Evolutionary conservation across 1,140 invertebrate genomes (phyloP).

Genomic region (Macrobrachium nipponense): DNA sequence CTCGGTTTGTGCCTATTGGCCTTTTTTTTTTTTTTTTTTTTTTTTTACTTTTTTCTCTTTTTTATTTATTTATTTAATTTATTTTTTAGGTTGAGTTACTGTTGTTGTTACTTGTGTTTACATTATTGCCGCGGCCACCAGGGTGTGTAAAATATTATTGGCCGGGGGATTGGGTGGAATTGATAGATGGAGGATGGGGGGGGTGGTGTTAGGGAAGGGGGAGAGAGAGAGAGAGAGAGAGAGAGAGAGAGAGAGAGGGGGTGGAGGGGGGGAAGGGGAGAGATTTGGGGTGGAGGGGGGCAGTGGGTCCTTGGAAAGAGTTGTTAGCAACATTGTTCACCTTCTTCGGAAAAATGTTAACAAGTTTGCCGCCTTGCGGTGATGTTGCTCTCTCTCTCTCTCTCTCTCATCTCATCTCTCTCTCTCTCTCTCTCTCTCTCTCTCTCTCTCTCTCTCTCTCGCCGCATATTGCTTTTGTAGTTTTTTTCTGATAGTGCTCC

Average conservation of each 20-base stretch:
- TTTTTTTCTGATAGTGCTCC: too few relatives aligned
- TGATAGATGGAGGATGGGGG: too few relatives aligned
- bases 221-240: too few relatives aligned
- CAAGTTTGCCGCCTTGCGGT: too few relatives aligned
- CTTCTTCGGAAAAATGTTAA: too few relatives aligned
- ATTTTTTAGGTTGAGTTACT: neutral
- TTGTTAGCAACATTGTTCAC: too few relatives aligned
- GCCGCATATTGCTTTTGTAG: neutral
- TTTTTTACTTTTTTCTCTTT: neutral
- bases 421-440: conserved; percentile 13
- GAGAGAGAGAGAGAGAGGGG: too few relatives aligned
- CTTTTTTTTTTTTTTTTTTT: neutral
- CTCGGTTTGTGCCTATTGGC: neutral
- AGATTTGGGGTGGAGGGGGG: too few relatives aligned
- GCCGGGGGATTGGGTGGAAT: too few relatives aligned
- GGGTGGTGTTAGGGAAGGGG: too few relatives aligned
- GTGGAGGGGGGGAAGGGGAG: too few relatives aligned
- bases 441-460: conserved; percentile 12
- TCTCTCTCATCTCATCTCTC: neutral
- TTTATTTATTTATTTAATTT: neutral
- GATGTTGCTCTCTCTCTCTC: conserved; percentile 11
- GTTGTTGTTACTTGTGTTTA: conserved; percentile 4
- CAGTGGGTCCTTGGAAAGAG: too few relatives aligned
- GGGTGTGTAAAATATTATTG: neutral
- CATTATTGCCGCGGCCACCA: neutral